Evolutionary conservation across 92 coral and sea anemone species (phyloP).

Genomic region (Micromussa lordhowensis): DNA sequence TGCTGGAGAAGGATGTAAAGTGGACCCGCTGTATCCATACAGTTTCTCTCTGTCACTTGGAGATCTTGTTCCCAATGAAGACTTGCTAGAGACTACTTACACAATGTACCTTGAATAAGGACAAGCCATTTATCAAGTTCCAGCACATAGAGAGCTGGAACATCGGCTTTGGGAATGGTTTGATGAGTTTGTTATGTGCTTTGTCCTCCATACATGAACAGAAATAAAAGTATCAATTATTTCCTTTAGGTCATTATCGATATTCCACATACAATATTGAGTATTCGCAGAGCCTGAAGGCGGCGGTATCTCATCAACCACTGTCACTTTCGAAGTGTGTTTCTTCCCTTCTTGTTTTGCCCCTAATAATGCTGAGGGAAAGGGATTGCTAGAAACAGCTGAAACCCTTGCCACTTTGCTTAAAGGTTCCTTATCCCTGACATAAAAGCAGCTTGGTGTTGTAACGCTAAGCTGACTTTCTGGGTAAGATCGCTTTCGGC

Average conservation of each 20-base stretch:
- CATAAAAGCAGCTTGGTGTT: constrained; percentile 24
- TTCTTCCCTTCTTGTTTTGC: constrained; percentile 34
- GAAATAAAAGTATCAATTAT: constrained; percentile 47
- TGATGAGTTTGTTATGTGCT: constrained; percentile 28
- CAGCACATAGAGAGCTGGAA: constrained; percentile 18
- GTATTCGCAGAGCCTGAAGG: background rate
- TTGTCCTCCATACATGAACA: constrained; percentile 36
- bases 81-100: constrained; percentile 28
- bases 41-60: constrained; percentile 29
- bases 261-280: constrained; percentile 15
- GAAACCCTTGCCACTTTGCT: constrained; percentile 18
- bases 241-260: constrained; percentile 24
- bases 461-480: constrained; percentile 31
- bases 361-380: constrained; percentile 33
- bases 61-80: constrained; percentile 41
- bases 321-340: too few relatives aligned
- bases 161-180: constrained; percentile 41
- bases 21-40: constrained; percentile 37
- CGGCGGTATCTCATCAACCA: too few relatives aligned
- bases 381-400: constrained; percentile 22
- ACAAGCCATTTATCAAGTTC: constrained; percentile 32
- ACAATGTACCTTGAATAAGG: constrained; percentile 18
- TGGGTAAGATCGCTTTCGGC: constrained; percentile 29
- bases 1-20: constrained; percentile 23
- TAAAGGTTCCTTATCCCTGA: constrained; percentile 22